phyloP scores from a whole-genome alignment of 1,140 invertebrate species.

The Diabrotica undecimpunctata region DNA sequence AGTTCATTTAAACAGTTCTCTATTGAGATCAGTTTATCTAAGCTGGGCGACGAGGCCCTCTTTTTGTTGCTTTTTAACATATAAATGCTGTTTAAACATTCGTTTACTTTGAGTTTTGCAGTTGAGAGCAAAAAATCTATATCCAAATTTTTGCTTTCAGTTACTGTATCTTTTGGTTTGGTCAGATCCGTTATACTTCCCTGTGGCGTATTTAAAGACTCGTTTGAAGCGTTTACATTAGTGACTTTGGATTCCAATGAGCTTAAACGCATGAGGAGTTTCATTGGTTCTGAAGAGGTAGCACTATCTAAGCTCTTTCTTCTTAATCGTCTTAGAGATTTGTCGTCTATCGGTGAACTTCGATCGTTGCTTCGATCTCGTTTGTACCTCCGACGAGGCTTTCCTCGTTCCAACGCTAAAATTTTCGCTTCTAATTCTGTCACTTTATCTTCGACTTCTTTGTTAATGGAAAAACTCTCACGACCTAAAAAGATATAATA shows the following conservation, averaged over 20 bases:
- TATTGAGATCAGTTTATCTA: conserved; percentile 51
- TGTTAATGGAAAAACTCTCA: conserved; percentile 73
- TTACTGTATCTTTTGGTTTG: conserved; percentile 25
- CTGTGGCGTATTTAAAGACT: conserved; percentile 49
- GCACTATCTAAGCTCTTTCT: conserved; percentile 73
- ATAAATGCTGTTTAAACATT: conserved; percentile 36
- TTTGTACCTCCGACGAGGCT: conserved; percentile 33
- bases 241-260: conserved; percentile 70
- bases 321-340: conserved; percentile 51
- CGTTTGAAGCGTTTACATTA: conserved; percentile 55
- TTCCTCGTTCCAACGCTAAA: conserved; percentile 54
- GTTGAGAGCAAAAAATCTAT: conserved; percentile 25
- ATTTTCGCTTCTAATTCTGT: conserved; percentile 76
- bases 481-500: conserved; percentile 41
- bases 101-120: conserved; percentile 41
- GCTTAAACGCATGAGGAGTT: conserved; percentile 68
- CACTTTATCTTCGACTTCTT: conserved; percentile 80
- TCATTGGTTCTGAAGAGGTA: conserved; percentile 72
- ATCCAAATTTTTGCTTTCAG: conserved; percentile 13
- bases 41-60: conserved; percentile 23
- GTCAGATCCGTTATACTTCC: conserved; percentile 46
- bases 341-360: conserved; percentile 50
- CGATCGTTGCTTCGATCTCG: conserved; percentile 40
- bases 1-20: conserved; percentile 59
- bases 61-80: conserved; percentile 32